phyloP scores from a whole-genome alignment of 1,140 invertebrate genomes.

The Sycophila sp. region DNA sequence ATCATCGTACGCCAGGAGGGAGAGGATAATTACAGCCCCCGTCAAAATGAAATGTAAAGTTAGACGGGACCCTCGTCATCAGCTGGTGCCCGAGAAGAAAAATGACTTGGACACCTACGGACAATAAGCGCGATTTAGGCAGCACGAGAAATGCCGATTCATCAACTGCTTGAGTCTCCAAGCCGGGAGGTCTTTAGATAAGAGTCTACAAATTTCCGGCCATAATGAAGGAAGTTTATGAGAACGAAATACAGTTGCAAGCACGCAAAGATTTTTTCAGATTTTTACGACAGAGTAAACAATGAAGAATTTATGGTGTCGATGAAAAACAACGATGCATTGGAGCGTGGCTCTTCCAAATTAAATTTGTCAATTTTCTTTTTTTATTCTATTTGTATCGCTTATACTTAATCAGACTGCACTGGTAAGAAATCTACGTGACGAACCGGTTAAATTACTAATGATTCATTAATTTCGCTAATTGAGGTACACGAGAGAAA shows the following conservation, averaged over 20 bases:
- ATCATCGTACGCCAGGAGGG: neutral
- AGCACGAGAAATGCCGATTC: slow-evolving; percentile 49
- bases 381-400: too few species aligned
- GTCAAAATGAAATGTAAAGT: slow-evolving; percentile 29
- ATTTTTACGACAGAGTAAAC: neutral
- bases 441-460: too few species aligned
- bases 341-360: too few species aligned
- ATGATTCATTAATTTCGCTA: too few species aligned
- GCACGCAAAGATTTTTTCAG: slow-evolving; percentile 40
- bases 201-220: neutral
- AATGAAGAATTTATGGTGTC: too few species aligned
- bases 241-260: too few species aligned
- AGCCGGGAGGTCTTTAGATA: slow-evolving; percentile 52
- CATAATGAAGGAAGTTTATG: neutral
- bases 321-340: too few species aligned
- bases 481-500: too few species aligned
- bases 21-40: slow-evolving; percentile 16
- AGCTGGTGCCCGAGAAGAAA: slow-evolving; percentile 44
- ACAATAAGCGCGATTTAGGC: slow-evolving; percentile 55
- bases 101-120: slow-evolving; percentile 42
- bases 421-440: too few species aligned
- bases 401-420: too few species aligned
- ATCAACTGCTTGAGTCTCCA: neutral
- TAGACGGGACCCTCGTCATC: slow-evolving; percentile 49
- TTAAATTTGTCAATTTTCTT: too few species aligned